phyloP scores from a whole-genome alignment of 2,888 invertebrate genomes.

The Drosophila siamana region DNA sequence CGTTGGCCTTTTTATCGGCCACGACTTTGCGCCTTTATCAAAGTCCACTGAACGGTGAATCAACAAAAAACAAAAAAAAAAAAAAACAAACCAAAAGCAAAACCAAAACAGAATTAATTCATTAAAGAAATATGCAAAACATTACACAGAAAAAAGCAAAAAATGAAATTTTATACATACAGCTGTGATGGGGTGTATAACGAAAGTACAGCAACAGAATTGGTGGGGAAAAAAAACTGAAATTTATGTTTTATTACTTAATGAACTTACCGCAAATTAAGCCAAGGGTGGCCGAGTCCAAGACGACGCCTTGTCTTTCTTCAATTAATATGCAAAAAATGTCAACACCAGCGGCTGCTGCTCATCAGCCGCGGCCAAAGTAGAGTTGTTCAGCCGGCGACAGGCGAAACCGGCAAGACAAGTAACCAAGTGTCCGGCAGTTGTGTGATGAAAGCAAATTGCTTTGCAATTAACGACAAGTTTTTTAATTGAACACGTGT shows the following conservation, averaged over 20 bases:
- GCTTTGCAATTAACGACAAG: constrained; percentile 71
- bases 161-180: constrained; percentile 2
- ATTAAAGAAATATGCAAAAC: constrained; percentile 84
- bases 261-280: constrained; percentile 83
- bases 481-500: constrained; percentile 72
- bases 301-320: constrained; percentile 63
- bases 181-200: constrained; percentile 52
- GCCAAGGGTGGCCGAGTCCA: constrained; percentile 59
- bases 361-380: constrained; percentile 48
- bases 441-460: constrained; percentile 65
- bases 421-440: constrained; percentile 49
- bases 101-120: constrained; percentile 84
- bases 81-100: constrained; percentile 62
- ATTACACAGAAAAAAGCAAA: constrained; percentile 61
- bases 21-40: constrained; percentile 78
- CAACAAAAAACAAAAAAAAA: constrained; percentile 73
- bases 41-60: constrained; percentile 80
- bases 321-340: constrained; percentile 84
- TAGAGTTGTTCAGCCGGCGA: constrained; percentile 5
- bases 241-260: constrained; percentile 83
- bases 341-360: constrained; percentile 73
- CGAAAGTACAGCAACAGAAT: no score
- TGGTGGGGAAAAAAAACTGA: constrained; percentile 56
- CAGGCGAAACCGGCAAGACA: constrained; percentile 18
- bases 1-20: constrained; percentile 67